Evolutionary conservation across 2,797 vertebrate genomes (phyloP), one percentile per base, ranked within the genome.

Genomic region (Rhinogobio ventralis): DNA sequence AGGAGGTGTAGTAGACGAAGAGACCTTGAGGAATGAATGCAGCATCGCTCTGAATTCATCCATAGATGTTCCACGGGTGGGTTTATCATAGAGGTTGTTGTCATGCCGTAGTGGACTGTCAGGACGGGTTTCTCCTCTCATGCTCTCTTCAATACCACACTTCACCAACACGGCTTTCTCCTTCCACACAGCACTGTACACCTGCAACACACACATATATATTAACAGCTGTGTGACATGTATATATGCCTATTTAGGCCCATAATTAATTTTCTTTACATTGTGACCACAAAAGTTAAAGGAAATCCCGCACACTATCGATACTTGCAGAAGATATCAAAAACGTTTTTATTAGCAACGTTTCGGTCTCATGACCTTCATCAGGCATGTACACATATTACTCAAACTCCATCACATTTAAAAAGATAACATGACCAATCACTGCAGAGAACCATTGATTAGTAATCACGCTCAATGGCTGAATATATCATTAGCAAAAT

Each of bases 21-120:
- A 19, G 64, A 99, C 98, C 96, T 99, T 99, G 30, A 99, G 95
- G 91, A 98, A 99, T 89, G 92, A 91, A 85, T 97, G 96, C 46
- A 98, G 95, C 98, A 99, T 99, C 84, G 98, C 97, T 89, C 95
- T 96, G 91, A 99, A 99, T 91, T 99, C 98, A 0, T 98, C 96
- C 95, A 99, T 97, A 0, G 98, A 99, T 0, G 98, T 99, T 64
- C 98, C 98, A 3, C 98, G 94, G 0, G 96, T 97, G 0, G 98
- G 98, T 88, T 99, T 98, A 93, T 98, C 95, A 0, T 97, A 99
- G 72, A 98, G 95, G 68, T 93, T 96, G 87, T 95, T 93, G 46
- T 97, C 96, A 80, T 94, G 96, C 71, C 92, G 90, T 55, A 95
- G 92, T 2, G 87, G 86, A 0, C 90, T 85, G 4, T 96, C 96